Conservation (phyloP, 2,113 vertebrate genomes). For the Pteropus alecto region DNA sequence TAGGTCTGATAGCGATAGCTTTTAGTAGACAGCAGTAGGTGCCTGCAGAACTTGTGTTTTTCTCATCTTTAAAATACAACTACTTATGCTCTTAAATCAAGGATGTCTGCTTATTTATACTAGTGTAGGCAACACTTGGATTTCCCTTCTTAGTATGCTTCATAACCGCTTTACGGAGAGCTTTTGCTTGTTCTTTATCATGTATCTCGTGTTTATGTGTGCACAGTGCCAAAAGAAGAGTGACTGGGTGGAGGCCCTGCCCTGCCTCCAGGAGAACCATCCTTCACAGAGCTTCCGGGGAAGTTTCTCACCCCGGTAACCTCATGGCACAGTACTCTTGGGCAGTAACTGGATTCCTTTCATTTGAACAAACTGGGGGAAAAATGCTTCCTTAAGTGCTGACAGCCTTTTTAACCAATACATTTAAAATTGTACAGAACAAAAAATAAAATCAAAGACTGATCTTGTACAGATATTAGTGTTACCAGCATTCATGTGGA, state of each 20-base stretch:
- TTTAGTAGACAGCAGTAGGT: constrained; percentile 99
- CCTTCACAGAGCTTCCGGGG: constrained; percentile 85
- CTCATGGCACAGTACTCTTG: constrained; percentile 91
- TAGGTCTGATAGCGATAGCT: constrained; percentile 99
- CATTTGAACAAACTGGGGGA: constrained; percentile 90
- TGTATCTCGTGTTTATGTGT: constrained; percentile 99
- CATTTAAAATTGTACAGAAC: constrained; percentile 99
- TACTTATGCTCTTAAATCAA: constrained; percentile 95
- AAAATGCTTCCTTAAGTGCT: constrained; percentile 99
- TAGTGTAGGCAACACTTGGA: constrained; percentile 94
- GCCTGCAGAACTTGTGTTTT: constrained; percentile 98
- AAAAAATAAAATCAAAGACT: constrained; percentile 91
- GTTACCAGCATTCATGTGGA: constrained; percentile 99
- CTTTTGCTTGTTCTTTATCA: constrained; percentile 99
- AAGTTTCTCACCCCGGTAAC: constrained; percentile 85
- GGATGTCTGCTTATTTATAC: constrained; percentile 95
- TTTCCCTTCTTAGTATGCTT: constrained; percentile 99
- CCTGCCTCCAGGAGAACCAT: constrained; percentile 77
- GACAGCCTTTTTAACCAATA: constrained; percentile 99
- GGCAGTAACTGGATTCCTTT: constrained; percentile 94
- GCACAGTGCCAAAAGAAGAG: constrained; percentile 97
- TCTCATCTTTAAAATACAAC: constrained; percentile 97
- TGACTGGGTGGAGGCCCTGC: constrained; percentile 81
- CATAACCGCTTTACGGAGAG: constrained; percentile 98
- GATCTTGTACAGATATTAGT: constrained; percentile 99